phyloP scores from a whole-genome alignment of 1,140 invertebrate species.

The Stegodyphus dumicola region DNA sequence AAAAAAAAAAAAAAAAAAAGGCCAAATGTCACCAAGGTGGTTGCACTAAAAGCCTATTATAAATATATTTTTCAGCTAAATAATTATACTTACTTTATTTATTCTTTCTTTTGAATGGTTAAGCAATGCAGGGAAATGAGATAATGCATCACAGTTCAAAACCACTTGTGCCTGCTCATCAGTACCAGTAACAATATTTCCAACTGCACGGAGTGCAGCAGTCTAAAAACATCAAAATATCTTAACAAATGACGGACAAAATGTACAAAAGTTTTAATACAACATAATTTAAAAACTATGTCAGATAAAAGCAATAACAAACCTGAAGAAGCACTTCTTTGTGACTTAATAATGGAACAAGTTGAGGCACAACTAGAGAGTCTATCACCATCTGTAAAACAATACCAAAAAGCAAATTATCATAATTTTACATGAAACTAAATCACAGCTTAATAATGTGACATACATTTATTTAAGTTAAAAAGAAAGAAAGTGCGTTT shows the following conservation, averaged over 20 bases:
- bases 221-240: constrained; percentile 74
- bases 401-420: neutral
- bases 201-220: constrained; percentile 95
- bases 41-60: neutral
- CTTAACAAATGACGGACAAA: neutral
- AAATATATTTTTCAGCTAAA: neutral
- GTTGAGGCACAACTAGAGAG: constrained; percentile 90
- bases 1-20: too few species aligned
- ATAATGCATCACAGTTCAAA: constrained; percentile 90
- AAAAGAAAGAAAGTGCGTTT: too few species aligned
- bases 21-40: too few species aligned
- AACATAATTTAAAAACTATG: neutral
- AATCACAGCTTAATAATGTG: too few species aligned
- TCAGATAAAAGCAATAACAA: neutral
- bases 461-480: too few species aligned
- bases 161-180: constrained; percentile 98
- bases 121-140: constrained; percentile 83
- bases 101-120: constrained; percentile 80
- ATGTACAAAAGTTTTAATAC: neutral
- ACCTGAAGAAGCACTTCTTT: constrained; percentile 88
- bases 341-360: constrained; percentile 89
- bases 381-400: constrained; percentile 87
- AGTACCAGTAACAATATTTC: constrained; percentile 99
- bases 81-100: constrained; percentile 74
- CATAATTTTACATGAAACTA: too few species aligned